phyloP scores from a whole-genome alignment of 2,113 vertebrate genomes.

The Felis chaus region DNA sequence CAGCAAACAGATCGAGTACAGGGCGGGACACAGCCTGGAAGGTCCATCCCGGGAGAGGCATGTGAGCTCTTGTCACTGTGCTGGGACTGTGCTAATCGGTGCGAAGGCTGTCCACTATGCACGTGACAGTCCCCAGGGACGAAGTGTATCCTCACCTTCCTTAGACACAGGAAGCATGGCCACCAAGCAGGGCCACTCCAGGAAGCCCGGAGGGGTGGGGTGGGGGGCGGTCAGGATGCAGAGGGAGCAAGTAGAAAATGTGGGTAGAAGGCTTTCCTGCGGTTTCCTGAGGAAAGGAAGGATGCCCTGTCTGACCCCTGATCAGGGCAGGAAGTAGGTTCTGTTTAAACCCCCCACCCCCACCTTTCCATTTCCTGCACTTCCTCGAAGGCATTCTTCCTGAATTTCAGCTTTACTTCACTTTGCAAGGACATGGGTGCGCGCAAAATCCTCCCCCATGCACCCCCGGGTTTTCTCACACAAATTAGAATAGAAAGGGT shows the following conservation, averaged over 20 bases:
- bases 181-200: rapidly evolving
- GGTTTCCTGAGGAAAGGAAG: neutral
- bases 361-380: neutral
- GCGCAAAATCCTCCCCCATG: neutral
- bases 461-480: neutral
- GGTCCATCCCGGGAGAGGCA: too few relatives aligned
- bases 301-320: neutral
- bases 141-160: neutral
- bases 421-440: neutral
- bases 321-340: too few relatives aligned
- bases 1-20: too few relatives aligned
- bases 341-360: neutral
- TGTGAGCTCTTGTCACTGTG: neutral
- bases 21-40: neutral
- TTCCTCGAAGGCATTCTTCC: neutral
- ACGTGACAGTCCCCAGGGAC: neutral
- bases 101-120: neutral
- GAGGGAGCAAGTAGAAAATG: rapidly evolving
- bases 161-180: too few relatives aligned
- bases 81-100: neutral
- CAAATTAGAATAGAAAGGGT: neutral
- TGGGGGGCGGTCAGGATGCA: rapidly evolving
- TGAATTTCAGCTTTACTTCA: neutral
- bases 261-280: too few relatives aligned
- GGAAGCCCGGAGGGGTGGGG: neutral